These are phyloP conservation scores for Falco columbarius DNA, from an alignment of 2,797 vertebrate genomes.

Conservation along the genomic window DNA sequence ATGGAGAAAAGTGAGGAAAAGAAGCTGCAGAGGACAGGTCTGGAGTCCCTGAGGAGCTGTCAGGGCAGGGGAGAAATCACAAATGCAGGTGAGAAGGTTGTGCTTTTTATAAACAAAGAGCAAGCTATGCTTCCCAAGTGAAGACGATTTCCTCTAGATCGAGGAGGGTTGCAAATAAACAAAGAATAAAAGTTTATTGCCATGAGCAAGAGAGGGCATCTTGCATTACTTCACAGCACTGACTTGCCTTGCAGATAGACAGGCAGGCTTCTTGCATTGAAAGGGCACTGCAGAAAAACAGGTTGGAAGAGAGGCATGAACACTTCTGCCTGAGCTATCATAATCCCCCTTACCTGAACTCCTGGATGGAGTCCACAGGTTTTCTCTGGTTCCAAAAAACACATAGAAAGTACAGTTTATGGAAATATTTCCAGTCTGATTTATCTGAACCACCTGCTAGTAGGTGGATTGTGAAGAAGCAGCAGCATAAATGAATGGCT, in stretches of 20 bases:
- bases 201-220: not conserved
- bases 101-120: not conserved
- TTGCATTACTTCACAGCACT: not conserved
- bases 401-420: not conserved
- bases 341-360: not conserved
- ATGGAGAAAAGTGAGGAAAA: not conserved
- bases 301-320: not conserved
- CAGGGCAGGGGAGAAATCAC: not conserved
- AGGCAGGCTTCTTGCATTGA: not conserved
- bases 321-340: not conserved
- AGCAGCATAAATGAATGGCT: not conserved
- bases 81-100: not conserved
- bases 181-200: not conserved
- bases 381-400: not conserved
- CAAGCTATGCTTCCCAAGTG: not conserved
- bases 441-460: not conserved
- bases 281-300: not conserved
- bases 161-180: not conserved
- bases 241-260: not conserved
- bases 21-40: not conserved
- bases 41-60: conserved; percentile 8
- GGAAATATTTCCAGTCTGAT: conserved; percentile 14
- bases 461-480: not conserved
- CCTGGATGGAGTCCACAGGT: not conserved
- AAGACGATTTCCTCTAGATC: not conserved